Base-by-base conservation (phyloP, 53 echinoderm and acorn worm genomes). In the Mesocentrotus franciscanus region DNA sequence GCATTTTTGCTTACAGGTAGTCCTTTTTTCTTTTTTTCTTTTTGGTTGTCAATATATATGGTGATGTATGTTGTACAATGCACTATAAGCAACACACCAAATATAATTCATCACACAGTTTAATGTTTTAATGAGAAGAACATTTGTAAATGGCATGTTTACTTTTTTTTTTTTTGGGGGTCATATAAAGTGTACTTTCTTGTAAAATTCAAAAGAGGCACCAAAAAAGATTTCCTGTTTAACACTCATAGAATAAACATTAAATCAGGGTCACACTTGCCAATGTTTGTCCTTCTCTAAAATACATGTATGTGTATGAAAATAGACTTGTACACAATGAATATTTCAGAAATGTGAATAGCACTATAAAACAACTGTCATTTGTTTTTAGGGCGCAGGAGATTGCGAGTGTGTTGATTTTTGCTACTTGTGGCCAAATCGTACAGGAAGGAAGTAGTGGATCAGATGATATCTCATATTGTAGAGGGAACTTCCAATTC, bases 391-490 rank as follows among this genome's bases (percentile, higher is more conserved):
- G n/a, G 42, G 81, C 81, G 20, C 22, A 81, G 29, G 42, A 12
- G 1, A 1, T 42, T 39, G 18, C 24, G 90, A 33, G 9, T 92
- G 39, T 92, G 49, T 92, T 61, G 49, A 49, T 92, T 30, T 10
- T 66, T 33, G 71, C 62, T 61, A 60, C 90, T 90, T 64, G 17
- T 17, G 18, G 81, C 81, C 36, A 81, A 20, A 17, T 81, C 42
- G 15, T 42, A 39, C 81, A 81, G 81, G 81, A 81, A 81, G 81
- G 81, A 81, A 81, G 36, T 36, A 2, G 8, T 20, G 15, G 81
- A 81, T 81, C 39, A 81, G 81, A 81, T 81, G 16, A 36, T 81
- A 36, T 81, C 81, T 81, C 36, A 39, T 81, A 81, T 42, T 36
- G 36, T 42, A 12, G 33, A 81, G 81, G 81, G 64, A 22, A 81